Conservation (phyloP, 2,888 invertebrate genomes). For the Allygus modestus region DNA sequence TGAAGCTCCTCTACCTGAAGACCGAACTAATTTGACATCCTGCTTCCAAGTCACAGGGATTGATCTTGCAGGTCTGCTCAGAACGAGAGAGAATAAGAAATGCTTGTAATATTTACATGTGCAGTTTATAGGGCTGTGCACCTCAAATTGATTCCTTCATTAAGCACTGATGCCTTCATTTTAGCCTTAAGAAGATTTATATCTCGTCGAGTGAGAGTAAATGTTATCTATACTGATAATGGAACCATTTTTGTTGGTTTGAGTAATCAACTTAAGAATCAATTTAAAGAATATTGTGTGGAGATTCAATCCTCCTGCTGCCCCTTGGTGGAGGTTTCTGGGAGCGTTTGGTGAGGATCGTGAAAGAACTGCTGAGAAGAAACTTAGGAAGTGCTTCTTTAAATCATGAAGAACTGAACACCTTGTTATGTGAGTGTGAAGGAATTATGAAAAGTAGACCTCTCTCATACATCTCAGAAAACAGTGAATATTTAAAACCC, state of each 20-base stretch:
- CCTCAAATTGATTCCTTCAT: constrained; percentile 72
- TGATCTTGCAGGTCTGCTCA: constrained; percentile 73
- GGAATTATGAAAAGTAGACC: no score
- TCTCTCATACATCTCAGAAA: no score
- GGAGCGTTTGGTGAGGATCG: no score
- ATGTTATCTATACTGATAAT: constrained; percentile 73
- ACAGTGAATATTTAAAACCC: no score
- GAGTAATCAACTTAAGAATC: constrained; percentile 75
- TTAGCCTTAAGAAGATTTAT: constrained; percentile 72
- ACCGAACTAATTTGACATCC: constrained; percentile 69
- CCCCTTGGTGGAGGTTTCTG: no score
- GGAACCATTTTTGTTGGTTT: constrained; percentile 73
- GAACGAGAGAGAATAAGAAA: not conserved
- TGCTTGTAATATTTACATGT: constrained; percentile 73
- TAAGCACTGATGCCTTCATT: constrained; percentile 71
- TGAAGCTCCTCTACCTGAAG: constrained; percentile 67
- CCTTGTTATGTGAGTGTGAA: no score
- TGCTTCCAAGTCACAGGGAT: constrained; percentile 72
- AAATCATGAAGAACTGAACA: no score
- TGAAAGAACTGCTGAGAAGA: no score
- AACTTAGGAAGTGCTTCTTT: no score
- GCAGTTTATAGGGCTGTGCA: constrained; percentile 73
- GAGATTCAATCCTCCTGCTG: no score
- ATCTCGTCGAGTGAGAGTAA: constrained; percentile 71
- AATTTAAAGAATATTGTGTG: no score